Base-by-base conservation (phyloP, 2,888 invertebrate species). In the Microctonus brassicae region DNA sequence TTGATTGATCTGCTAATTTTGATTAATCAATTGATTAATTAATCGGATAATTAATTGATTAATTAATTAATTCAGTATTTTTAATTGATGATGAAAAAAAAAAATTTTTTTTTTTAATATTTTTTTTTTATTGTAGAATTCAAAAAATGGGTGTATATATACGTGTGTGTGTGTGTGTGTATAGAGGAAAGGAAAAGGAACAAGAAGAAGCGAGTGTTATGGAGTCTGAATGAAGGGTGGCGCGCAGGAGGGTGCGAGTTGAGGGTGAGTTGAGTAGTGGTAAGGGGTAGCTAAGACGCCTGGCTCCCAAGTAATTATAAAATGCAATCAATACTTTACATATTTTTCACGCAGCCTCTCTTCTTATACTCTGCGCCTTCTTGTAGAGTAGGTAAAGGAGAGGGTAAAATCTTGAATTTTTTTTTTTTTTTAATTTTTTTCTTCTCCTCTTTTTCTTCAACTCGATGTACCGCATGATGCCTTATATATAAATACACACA, bases 281-380 rank as follows among this genome's bases (percentile, higher is more conserved):
- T 78, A 79, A 83, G n/a, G 83, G 84, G 84, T 83, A 86, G 87
- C 86, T 87, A 87, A 87, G 87, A 87, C 87, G 86, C 85, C 85
- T 82, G 84, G 83, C 84, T 85, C 83, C 85, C 86, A 86, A 86
- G 87, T 87, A 87, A 87, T 87, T 87, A 87, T 87, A 87, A 87
- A 87, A 87, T 86, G 87, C 87, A 87, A 87, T 87, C 87, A 87
- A 87, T 87, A 87, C 87, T 87, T 87, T 87, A 87, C 87, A 87
- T 87, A 87, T 87, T 87, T 87, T 87, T 86, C 87, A 86, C 87
- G 86, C 68, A 36, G 39, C 63, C 63, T 63, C 57, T 61, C 52
- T 36, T 68, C 64, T 39, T 62, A 60, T 52, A 24, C 69, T n/a
- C 33, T 42, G 62, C 63, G 55, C 57, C 53, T 57, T 22, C 62